Conservation (phyloP, 2,888 invertebrate species). For the Cryptops parisi region DNA sequence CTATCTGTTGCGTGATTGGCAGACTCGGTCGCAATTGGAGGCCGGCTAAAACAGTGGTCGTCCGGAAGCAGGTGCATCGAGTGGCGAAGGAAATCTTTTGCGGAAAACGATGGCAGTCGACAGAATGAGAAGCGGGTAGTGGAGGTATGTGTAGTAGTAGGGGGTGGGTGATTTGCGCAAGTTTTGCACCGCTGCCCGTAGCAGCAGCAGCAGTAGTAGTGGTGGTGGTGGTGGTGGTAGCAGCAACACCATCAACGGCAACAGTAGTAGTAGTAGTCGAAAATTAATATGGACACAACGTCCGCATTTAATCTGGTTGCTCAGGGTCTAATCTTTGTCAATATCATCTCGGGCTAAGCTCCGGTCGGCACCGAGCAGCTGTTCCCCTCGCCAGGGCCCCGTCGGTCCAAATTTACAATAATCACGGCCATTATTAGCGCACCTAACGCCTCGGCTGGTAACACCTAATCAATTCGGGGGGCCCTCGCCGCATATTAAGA, state of each 20-base stretch:
- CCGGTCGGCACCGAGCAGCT: not conserved
- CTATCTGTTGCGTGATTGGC: no score
- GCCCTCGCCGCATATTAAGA: conserved; percentile 11
- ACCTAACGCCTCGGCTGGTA: not conserved
- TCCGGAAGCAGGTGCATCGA: no score
- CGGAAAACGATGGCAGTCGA: no score
- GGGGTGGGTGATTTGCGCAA: conserved; percentile 4
- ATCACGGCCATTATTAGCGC: conserved; percentile 12
- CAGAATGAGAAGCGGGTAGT: no score
- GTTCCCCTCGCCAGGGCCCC: not conserved
- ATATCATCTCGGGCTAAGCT: conserved; percentile 1
- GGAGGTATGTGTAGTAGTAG: no score
- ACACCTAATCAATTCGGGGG: conserved; percentile 13
- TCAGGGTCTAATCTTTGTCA: not conserved
- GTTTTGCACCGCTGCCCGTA: not conserved
- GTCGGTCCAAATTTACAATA: conserved; percentile 9
- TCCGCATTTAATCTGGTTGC: not conserved
- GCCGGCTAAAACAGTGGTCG: no score
- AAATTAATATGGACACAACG: not conserved
- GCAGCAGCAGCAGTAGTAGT: not conserved
- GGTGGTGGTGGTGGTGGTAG: no score
- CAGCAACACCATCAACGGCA: no score
- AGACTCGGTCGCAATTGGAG: no score
- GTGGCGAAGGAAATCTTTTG: no score
- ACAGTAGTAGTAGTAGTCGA: no score